phyloP scores from a whole-genome alignment of 2,888 invertebrate species.

The Conus canariensis region DNA sequence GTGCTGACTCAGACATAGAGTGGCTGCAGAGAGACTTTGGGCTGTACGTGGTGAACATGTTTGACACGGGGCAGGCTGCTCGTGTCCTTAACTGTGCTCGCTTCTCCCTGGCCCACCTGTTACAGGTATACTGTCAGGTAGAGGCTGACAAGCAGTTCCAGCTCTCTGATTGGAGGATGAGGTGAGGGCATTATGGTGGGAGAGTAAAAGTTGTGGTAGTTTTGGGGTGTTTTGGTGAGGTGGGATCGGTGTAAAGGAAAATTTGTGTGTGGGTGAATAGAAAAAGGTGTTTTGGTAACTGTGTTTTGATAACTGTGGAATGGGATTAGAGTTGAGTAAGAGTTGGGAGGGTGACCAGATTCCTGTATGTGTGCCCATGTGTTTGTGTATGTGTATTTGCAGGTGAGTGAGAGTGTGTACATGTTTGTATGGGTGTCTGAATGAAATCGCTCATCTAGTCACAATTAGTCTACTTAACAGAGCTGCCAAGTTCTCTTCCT shows the following conservation, averaged over 20 bases:
- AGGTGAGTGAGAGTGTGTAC: too few relatives aligned
- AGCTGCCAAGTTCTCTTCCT: too few relatives aligned
- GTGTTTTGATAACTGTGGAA: background rate
- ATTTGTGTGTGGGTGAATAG: background rate
- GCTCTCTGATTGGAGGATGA: conserved; percentile 95
- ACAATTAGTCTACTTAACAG: too few relatives aligned
- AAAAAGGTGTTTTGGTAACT: background rate
- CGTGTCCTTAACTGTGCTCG: conserved; percentile 85
- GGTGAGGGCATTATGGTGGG: conserved; percentile 78
- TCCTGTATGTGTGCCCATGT: too few relatives aligned
- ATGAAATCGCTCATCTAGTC: too few relatives aligned
- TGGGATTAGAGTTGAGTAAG: background rate
- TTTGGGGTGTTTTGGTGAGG: background rate
- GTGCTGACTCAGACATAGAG: conserved; percentile 90
- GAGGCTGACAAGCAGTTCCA: conserved; percentile 94
- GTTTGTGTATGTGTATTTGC: too few relatives aligned
- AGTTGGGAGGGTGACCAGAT: too few relatives aligned
- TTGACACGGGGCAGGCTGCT: conserved; percentile 96
- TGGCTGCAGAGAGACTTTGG: conserved; percentile 98
- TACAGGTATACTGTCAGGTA: conserved; percentile 88
- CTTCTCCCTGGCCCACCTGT: conserved; percentile 87
- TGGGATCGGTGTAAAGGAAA: too few relatives aligned
- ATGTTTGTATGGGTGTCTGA: too few relatives aligned
- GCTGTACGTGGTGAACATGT: conserved; percentile 96
- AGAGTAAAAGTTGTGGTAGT: background rate